Base-by-base conservation (phyloP, 2,797 vertebrate species). In the Coracias cyanogaster region DNA sequence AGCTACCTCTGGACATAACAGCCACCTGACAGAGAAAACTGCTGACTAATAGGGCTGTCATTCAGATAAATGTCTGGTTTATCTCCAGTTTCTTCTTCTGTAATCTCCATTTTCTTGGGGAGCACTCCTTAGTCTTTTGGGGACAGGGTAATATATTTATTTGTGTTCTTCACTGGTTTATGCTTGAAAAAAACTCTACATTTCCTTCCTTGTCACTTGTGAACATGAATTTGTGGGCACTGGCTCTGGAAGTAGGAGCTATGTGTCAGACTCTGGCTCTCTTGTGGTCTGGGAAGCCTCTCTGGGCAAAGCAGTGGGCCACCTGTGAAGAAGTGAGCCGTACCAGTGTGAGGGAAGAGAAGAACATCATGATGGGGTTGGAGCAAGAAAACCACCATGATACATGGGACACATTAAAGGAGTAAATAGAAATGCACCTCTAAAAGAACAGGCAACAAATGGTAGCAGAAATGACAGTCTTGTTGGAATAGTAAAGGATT, bases 221-320 rank as follows among this genome's bases (percentile, higher is more conserved):
- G 45, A 74, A 64, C 26, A 16, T 4, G 33, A 69, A 19, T 72
- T 28, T 71, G 52, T 57, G 72, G 48, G 57, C 65, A 78, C 39
- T 29, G 57, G 60, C 48, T 71, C 48, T 86, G 35, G 12, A 72
- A 2, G 3, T 29, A 64, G 65, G 45, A 51, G 57, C 28, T 22
- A 2, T 0, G 0, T 29, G 9, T 48, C 20, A 57, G 49, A 15
- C 13, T 41, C 51, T 35, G 58, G 20, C 57, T 86, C 39, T n/a
- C 31, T 57, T 55, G 60, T 64, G 89, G 51, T 87, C 82, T 89
- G 35, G 62, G 76, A 86, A 90, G n/a, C 49, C 31, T 45, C 33
- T 79, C 67, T 10, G 45, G 31, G 66, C n/a, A 82, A 60, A 86
- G 45, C 61, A 60, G 45, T 18, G 48, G 51, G 65, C 48, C 9